Conservation (phyloP, 2,888 invertebrate species). For the Drosophila histrio region DNA sequence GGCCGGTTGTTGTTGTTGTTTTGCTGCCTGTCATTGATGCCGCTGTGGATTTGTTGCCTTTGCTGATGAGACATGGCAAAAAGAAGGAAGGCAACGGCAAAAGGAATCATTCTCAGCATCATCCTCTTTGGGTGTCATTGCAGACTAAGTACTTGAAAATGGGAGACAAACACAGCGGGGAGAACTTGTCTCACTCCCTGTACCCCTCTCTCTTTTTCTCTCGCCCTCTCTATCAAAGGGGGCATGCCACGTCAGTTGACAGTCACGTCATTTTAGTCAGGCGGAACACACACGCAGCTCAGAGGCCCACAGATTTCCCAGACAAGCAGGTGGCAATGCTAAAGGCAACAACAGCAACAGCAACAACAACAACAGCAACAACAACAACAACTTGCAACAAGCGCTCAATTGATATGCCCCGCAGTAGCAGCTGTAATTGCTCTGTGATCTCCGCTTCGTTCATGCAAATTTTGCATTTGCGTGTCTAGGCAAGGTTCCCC, state of each 20-base stretch:
- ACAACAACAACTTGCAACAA: constrained; percentile 38
- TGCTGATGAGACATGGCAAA: constrained; percentile 57
- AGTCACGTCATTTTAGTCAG: constrained; percentile 70
- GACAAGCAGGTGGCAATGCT: constrained; percentile 74
- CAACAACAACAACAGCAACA: constrained; percentile 12
- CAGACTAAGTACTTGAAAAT: constrained; percentile 67
- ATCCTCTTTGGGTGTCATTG: constrained; percentile 58
- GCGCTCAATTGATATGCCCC: constrained; percentile 55
- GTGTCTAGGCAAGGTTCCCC: constrained; percentile 49
- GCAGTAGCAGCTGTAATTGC: constrained; percentile 69
- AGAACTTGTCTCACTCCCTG: neutral
- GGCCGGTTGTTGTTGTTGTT: constrained; percentile 27
- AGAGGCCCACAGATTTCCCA: constrained; percentile 58
- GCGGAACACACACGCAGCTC: constrained; percentile 75
- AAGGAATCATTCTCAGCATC: constrained; percentile 15
- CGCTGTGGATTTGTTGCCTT: constrained; percentile 61
- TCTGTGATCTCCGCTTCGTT: constrained; percentile 33
- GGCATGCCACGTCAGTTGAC: constrained; percentile 50
- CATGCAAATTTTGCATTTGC: constrained; percentile 69
- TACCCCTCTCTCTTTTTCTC: neutral
- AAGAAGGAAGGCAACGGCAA: constrained; percentile 6
- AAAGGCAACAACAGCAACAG: constrained; percentile 20
- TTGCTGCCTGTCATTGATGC: constrained; percentile 70
- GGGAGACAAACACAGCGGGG: constrained; percentile 12
- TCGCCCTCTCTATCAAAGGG: neutral